phyloP scores from a whole-genome alignment of 2,113 vertebrate species.

The Philantomba maxwellii region DNA sequence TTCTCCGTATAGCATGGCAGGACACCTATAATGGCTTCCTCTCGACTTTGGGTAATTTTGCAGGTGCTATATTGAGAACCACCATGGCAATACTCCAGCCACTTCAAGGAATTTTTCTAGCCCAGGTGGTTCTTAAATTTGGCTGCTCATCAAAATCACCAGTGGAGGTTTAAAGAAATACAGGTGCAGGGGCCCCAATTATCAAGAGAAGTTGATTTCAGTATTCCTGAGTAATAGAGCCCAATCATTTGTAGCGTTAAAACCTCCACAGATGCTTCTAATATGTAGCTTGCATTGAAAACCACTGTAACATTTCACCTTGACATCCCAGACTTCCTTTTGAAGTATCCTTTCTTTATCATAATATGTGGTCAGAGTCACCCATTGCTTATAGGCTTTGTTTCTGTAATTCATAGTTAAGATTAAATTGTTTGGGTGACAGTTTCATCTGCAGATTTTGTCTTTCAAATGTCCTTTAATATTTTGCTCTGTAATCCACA shows the following conservation, averaged over 20 bases:
- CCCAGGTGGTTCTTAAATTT: slow-evolving; percentile 10
- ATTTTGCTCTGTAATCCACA: neutral
- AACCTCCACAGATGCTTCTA: neutral
- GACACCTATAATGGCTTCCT: neutral
- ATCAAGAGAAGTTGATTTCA: slow-evolving; percentile 14
- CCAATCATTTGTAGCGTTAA: neutral
- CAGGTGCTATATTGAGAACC: neutral
- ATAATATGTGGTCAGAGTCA: neutral
- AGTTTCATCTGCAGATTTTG: neutral
- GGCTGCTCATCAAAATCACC: slow-evolving; percentile 20
- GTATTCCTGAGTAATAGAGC: neutral
- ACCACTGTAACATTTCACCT: neutral
- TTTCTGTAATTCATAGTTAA: neutral
- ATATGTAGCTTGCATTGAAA: neutral
- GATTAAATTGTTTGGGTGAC: neutral
- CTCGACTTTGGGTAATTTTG: neutral
- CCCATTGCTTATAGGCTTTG: neutral
- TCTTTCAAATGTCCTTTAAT: neutral
- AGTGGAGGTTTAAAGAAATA: neutral
- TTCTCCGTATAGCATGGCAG: neutral
- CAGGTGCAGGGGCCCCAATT: neutral
- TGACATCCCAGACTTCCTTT: neutral
- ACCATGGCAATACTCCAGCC: neutral
- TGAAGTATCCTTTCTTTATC: neutral
- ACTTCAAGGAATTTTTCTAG: neutral